Percentiles rank a stretch among this genome's conserved stretches.
These are phyloP conservation scores for Cyclina sinensis DNA, from an alignment of 1,140 invertebrate species.

Conservation along the genomic window DNA sequence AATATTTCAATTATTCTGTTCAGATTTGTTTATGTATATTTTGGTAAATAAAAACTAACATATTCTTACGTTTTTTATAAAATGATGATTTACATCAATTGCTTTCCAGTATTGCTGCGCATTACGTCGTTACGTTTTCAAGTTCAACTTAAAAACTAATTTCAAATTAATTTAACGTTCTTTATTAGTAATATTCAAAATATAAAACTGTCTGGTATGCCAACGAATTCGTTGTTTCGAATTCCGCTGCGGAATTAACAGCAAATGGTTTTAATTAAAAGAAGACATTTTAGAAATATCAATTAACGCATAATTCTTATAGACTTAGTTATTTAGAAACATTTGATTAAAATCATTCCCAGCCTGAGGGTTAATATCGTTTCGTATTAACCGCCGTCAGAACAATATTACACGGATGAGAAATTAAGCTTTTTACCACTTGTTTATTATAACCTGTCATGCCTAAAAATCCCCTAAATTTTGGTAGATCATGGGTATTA, in stretches of 20 bases:
- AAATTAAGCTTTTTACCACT: neutral
- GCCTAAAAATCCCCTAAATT: neutral
- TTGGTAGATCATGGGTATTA: neutral
- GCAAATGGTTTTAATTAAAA: constrained; percentile 11
- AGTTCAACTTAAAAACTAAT: neutral
- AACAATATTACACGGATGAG: neutral
- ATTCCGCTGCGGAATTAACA: neutral
- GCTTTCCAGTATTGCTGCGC: no score
- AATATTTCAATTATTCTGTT: no score
- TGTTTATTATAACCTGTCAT: neutral
- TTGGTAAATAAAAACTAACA: no score
- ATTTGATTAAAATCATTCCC: neutral
- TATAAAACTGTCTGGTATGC: neutral
- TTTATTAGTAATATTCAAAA: neutral
- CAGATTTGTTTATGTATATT: no score
- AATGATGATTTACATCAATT: no score
- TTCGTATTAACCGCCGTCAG: neutral
- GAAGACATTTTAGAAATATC: neutral
- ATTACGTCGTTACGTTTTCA: no score
- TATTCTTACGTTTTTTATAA: no score
- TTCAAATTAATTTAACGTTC: neutral
- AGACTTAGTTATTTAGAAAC: neutral
- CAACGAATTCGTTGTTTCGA: neutral
- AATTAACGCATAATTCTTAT: neutral
- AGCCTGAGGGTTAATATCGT: neutral